Evolutionary conservation across 2,888 invertebrate genomes (phyloP), one percentile per base, ranked within the genome.

Genomic region (Linnaemya tessellans): DNA sequence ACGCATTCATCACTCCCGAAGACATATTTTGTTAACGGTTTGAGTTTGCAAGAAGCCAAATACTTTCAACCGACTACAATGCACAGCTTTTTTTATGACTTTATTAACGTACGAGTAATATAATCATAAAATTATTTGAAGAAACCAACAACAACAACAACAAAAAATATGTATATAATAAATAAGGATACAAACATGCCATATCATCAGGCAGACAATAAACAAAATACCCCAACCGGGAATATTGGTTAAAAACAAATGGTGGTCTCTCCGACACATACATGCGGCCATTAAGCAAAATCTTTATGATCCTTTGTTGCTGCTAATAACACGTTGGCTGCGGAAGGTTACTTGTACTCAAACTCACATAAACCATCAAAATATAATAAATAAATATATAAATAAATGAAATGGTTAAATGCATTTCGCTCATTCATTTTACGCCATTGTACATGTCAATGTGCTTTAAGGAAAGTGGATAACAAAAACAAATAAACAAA

Each of bases 391-490:
- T 79, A 85, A 68, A 78, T 60, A 25, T n/a, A 74, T 68, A 35
- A n/a, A 30, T 60, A 41, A 18, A 64, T 46, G 71, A 84, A 84
- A 84, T 81, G 30, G 38, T 84, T 81, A 84, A 80, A 81, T 84
- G 73, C 81, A 84, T 81, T 80, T 43, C 22, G 41, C 43, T 68
- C 68, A 41, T 51, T 41, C 51, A 60, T 67, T 82, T 71, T 58
- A 78, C 49, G 78, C 20, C 62, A 41, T 54, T 43, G 51, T 51
- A 62, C 49, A 79, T 68, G 62, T 79, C 70, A 70, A 70, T 51
- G 58, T 22, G 77, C 56, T 64, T 49, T 41, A 35, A 41, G 15
- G 25, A 18, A 35, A 22, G 20, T 13, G 11, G 18, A 8, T 1
- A 9, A 30, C 56, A 46, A 46, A 43, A 46, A 13, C 15, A 8